Evolutionary conservation across 2,888 invertebrate species (phyloP), one percentile per base, ranked within the genome.

Genomic region (Apotomis betuletana): DNA sequence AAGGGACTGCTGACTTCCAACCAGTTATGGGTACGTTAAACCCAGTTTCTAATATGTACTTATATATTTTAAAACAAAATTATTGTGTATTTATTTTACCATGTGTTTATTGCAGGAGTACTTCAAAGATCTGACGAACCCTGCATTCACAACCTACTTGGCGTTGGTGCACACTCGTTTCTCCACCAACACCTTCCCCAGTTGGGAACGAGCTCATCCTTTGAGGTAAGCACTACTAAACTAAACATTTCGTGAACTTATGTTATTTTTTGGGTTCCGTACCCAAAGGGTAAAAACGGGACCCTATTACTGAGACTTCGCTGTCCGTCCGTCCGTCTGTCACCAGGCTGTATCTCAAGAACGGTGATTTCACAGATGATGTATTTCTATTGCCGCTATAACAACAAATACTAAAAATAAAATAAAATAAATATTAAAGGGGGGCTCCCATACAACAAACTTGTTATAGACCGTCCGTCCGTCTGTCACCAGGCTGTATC

Each of bases 121-220:
- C 87, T 96, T 96, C 88, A 95, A 95, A 76, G 96, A 96, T 87
- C 89, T 96, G 70, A 86, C 85, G 81, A 94, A 96, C 91, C 96
- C 97, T 1, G 94, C 95, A 78, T 99, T 97, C 92, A 97, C 98
- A 81, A 98, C 99, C 3, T 99, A 99, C 90, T 91, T 99, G 88
- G 98, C 99, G 57, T 91, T 99, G 86, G 99, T 99, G 6, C 99
- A 99, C 90, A 99, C 99, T 55, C 95, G 99, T 77, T 99, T 99
- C 94, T 99, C 99, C 12, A 99, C 99, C 77, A 99, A 99, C 91
- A 99, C 99, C 41, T 99, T 99, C 88, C 99, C 99, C 62, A 98
- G 98, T 86, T 99, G 99, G 99, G 99, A 99, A 90, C 95, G 99
- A 81, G 99, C 99, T 15, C 99, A 99, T 94, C 99, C 99, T 12